Conservation (phyloP, 2,797 vertebrate genomes). For the Leuciscus waleckii region DNA sequence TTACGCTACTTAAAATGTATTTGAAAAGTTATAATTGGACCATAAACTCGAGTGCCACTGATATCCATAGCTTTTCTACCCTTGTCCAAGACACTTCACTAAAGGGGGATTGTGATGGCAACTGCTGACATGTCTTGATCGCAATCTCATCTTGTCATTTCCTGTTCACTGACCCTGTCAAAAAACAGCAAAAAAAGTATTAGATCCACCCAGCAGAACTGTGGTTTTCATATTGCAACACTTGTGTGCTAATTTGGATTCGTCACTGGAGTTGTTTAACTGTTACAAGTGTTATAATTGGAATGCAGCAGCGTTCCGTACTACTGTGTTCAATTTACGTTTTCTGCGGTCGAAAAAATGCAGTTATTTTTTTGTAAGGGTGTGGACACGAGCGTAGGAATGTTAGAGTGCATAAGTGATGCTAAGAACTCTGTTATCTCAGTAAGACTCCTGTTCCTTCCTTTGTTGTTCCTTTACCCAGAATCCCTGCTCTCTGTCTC, state of each 20-base stretch:
- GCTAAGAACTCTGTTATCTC: slow-evolving; percentile 44
- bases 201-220: background rate
- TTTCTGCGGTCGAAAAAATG: background rate
- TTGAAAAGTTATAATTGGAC: background rate
- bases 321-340: background rate
- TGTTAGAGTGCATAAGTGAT: slow-evolving; percentile 42
- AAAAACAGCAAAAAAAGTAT: background rate
- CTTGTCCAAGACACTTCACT: background rate
- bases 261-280: background rate
- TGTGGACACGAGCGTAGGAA: slow-evolving; percentile 13
- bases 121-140: slow-evolving; percentile 4
- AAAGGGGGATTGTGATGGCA: slow-evolving; percentile 10
- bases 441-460: slow-evolving; percentile 41
- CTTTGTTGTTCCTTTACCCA: slow-evolving; percentile 42
- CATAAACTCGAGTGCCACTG: background rate
- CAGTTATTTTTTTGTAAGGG: background rate
- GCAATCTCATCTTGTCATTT: slow-evolving; percentile 1
- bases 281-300: background rate
- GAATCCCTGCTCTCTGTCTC: slow-evolving; percentile 14
- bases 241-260: background rate
- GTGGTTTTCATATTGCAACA: background rate
- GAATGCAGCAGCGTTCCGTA: background rate
- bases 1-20: background rate
- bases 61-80: slow-evolving; percentile 2
- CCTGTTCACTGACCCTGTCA: background rate